Percentiles rank a stretch among this genome's conserved stretches.
phyloP scores from a whole-genome alignment of 2,113 vertebrate genomes.

The Salminus brasiliensis region DNA sequence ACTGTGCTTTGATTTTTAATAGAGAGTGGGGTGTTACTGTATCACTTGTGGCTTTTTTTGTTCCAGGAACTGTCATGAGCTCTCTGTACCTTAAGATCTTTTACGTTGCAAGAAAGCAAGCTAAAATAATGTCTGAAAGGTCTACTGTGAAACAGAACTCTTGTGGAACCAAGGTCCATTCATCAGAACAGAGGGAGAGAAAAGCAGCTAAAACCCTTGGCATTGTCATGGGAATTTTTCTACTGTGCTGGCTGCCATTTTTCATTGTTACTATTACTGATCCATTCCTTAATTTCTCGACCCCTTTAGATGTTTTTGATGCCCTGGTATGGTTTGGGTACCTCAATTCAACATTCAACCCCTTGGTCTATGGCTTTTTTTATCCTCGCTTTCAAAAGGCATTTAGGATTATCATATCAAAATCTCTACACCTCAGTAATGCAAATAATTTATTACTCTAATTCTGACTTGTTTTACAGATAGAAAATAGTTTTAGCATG shows the following conservation, averaged over 20 bases:
- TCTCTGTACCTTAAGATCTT: slow-evolving; percentile 40
- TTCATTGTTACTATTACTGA: slow-evolving; percentile 16
- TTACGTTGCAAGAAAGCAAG: slow-evolving; percentile 24
- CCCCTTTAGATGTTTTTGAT: slow-evolving; percentile 22
- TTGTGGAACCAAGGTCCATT: background rate
- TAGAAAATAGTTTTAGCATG: too few relatives aligned
- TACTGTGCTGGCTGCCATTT: slow-evolving; percentile 37
- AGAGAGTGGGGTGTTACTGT: slow-evolving; percentile 22
- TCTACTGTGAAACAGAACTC: background rate
- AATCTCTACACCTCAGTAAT: background rate
- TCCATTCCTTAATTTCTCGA: slow-evolving; percentile 21
- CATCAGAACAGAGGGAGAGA: slow-evolving; percentile 27
- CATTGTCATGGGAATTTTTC: slow-evolving; percentile 39
- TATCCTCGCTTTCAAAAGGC: slow-evolving; percentile 38
- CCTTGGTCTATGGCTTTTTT: slow-evolving; percentile 36
- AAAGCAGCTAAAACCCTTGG: slow-evolving; percentile 44
- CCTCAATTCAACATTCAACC: slow-evolving; percentile 37
- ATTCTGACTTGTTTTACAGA: too few relatives aligned
- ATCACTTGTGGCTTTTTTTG: slow-evolving; percentile 7
- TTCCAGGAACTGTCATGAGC: slow-evolving; percentile 38
- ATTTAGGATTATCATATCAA: slow-evolving; percentile 16
- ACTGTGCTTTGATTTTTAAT: slow-evolving; percentile 30
- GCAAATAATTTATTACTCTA: background rate
- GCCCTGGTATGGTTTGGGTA: slow-evolving; percentile 43
- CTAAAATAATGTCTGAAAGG: slow-evolving; percentile 27